Evolutionary conservation across 2,797 vertebrate genomes (phyloP).

Genomic region (Hydrolagus colliei): DNA sequence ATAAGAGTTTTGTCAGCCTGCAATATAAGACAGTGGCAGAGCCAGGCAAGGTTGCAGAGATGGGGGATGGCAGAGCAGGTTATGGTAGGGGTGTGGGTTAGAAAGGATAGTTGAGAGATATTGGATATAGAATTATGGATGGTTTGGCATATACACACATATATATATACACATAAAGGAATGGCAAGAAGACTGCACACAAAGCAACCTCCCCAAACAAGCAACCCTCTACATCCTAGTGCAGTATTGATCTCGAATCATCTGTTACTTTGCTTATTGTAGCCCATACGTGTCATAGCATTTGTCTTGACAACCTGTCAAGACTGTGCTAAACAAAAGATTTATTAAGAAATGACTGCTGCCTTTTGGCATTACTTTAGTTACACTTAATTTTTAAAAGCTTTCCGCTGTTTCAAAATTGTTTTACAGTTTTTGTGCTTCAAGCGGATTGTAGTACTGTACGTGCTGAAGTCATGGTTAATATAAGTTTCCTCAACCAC

Average conservation of each 20-base stretch:
- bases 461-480: background rate
- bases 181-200: background rate
- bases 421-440: conserved; percentile 12
- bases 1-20: too few relatives aligned
- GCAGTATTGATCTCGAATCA: background rate
- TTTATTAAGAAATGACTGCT: conserved; percentile 1
- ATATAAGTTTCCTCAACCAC: conserved; percentile 3
- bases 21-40: too few relatives aligned
- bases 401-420: conserved; percentile 23
- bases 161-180: background rate
- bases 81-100: too few relatives aligned
- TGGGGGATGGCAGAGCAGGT: too few relatives aligned
- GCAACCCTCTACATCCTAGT: background rate
- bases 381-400: conserved; percentile 21
- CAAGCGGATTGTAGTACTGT: background rate
- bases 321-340: background rate
- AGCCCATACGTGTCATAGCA: background rate
- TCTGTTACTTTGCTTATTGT: background rate
- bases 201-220: background rate
- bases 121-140: background rate
- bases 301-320: conserved; percentile 1
- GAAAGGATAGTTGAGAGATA: too few relatives aligned
- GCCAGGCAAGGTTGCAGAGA: too few relatives aligned
- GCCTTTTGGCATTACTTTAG: background rate
- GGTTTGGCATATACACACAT: background rate